These are phyloP conservation scores for Coleophora flavipennella DNA, from an alignment of 2,888 invertebrate genomes.

Conservation along the genomic window DNA sequence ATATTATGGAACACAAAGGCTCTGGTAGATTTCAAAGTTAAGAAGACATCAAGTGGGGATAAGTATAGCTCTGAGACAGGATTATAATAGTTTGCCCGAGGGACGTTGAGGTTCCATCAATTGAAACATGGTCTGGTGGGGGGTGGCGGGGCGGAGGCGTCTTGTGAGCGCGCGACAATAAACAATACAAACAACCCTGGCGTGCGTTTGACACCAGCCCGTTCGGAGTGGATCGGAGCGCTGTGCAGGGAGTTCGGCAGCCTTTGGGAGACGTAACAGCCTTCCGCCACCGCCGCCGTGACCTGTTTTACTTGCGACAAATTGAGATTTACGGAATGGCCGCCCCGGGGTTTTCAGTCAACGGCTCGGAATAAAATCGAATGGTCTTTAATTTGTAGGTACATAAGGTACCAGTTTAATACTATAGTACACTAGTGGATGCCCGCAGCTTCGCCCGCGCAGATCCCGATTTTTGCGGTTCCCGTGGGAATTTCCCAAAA, in stretches of 20 bases:
- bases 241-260: conserved; percentile 67
- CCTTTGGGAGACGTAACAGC: conserved; percentile 71
- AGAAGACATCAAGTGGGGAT: conserved; percentile 39
- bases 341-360: conserved; percentile 49
- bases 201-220: conserved; percentile 71
- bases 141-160: conserved; percentile 33
- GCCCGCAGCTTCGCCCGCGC: too few relatives aligned
- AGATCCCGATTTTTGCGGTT: too few relatives aligned
- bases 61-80: conserved; percentile 38
- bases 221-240: conserved; percentile 69
- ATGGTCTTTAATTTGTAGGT: conserved; percentile 57
- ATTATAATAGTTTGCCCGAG: conserved; percentile 43
- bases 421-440: too few relatives aligned
- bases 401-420: conserved; percentile 17
- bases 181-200: conserved; percentile 71
- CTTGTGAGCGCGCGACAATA: conserved; percentile 67
- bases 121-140: conserved; percentile 50
- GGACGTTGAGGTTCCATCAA: conserved; percentile 48
- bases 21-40: conserved; percentile 21
- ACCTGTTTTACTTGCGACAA: conserved; percentile 72
- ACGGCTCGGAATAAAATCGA: conserved; percentile 58
- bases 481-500: too few relatives aligned
- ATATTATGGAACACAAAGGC: neutral
- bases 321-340: conserved; percentile 70
- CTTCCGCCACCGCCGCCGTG: conserved; percentile 66